Conservation (phyloP, 2,113 vertebrate species). For the Prietella phreatophila region DNA sequence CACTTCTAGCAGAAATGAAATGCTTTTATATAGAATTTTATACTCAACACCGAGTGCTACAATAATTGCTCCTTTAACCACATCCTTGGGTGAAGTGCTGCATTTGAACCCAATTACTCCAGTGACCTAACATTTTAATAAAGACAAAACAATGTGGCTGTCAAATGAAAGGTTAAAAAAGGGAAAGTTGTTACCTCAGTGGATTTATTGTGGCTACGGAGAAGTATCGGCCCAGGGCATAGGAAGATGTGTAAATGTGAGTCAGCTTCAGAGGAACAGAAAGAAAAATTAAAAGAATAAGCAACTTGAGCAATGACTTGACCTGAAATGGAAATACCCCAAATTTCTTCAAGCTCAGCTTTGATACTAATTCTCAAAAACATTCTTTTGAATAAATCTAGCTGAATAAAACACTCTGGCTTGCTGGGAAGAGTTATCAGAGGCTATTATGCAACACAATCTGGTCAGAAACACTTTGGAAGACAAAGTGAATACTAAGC, state of each 20-base stretch:
- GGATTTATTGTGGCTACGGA: constrained; percentile 30
- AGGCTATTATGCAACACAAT: neutral
- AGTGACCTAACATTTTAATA: neutral
- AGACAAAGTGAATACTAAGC: neutral
- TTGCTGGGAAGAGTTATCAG: neutral
- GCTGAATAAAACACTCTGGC: neutral
- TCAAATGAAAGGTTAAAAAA: neutral
- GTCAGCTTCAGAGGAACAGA: constrained; percentile 57
- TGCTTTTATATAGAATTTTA: neutral
- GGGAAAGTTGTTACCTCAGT: constrained; percentile 59
- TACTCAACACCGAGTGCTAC: neutral
- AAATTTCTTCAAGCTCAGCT: neutral
- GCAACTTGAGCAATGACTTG: neutral
- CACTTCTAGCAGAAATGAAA: neutral
- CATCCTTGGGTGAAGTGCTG: neutral
- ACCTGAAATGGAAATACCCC: constrained; percentile 2
- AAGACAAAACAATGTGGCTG: neutral
- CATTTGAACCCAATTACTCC: neutral
- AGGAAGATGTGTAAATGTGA: constrained; percentile 63
- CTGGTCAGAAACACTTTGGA: neutral
- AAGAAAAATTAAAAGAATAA: constrained; percentile 25
- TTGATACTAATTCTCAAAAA: neutral
- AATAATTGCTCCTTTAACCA: neutral
- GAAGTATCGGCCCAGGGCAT: constrained; percentile 72
- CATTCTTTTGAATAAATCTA: neutral